Conservation (phyloP, 1,140 invertebrate species). For the Catajapyx aquilonaris region DNA sequence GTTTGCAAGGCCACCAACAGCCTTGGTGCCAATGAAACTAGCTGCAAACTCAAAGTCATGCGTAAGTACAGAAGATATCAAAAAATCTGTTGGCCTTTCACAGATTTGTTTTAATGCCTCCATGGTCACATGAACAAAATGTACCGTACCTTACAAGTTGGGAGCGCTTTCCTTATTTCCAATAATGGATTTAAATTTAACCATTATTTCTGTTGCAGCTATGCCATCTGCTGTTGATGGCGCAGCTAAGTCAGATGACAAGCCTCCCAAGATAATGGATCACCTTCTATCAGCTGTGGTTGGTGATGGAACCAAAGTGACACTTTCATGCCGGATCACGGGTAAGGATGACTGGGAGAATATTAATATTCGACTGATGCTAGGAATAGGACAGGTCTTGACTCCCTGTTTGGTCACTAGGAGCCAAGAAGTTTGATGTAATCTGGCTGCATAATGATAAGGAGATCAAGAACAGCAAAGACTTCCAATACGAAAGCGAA, state of each 20-base stretch:
- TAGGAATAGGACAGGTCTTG: no score
- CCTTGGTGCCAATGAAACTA: constrained; percentile 57
- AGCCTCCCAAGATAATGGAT: constrained; percentile 60
- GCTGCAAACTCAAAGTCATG: constrained; percentile 60
- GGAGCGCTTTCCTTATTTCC: no score
- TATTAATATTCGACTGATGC: no score
- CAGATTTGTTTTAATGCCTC: constrained; percentile 1
- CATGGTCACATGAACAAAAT: background rate
- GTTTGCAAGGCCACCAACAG: constrained; percentile 77
- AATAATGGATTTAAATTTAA: background rate
- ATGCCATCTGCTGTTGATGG: constrained; percentile 27
- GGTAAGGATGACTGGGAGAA: constrained; percentile 27
- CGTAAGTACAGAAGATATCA: constrained; percentile 30
- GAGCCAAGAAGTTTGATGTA: constrained; percentile 73
- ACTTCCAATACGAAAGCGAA: constrained; percentile 79
- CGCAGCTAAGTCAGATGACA: constrained; percentile 34
- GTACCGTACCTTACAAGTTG: no score
- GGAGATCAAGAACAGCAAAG: constrained; percentile 87
- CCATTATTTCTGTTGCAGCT: constrained; percentile 33
- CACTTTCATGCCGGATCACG: constrained; percentile 63
- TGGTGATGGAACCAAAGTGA: constrained; percentile 66
- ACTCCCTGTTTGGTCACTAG: no score
- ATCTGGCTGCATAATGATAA: constrained; percentile 92
- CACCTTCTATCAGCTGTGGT: constrained; percentile 58
- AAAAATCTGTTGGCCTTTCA: constrained; percentile 1